Evolutionary conservation across 1,140 invertebrate species (phyloP).

Genomic region (Papilio aristodemus): DNA sequence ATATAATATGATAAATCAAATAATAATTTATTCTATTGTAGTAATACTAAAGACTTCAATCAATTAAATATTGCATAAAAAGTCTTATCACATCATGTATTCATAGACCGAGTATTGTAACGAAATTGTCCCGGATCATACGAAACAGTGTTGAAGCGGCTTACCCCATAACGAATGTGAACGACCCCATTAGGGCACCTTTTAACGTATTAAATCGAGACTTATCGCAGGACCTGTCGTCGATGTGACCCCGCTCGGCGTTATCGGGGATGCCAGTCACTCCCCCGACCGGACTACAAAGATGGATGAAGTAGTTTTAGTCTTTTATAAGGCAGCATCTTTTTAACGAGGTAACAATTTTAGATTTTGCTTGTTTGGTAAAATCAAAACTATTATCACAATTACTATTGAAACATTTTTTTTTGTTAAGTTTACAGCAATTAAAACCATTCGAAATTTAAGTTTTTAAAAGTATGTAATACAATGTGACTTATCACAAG

Average conservation of each 20-base stretch:
- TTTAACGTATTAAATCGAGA: slow-evolving; percentile 78
- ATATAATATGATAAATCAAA: background rate
- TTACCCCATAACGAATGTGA: slow-evolving; percentile 70
- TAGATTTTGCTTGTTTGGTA: background rate
- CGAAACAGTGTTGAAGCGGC: slow-evolving; percentile 42
- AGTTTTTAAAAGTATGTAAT: too few species aligned
- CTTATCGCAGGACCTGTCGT: slow-evolving; percentile 68
- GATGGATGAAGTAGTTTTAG: slow-evolving; percentile 19
- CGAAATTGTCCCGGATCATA: background rate
- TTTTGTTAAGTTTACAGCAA: too few species aligned
- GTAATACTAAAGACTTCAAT: background rate
- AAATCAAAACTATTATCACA: background rate
- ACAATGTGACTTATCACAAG: too few species aligned
- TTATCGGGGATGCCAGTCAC: slow-evolving; percentile 71
- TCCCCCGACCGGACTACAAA: slow-evolving; percentile 42
- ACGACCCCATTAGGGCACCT: slow-evolving; percentile 75
- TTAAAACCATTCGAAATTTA: too few species aligned
- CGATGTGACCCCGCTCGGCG: slow-evolving; percentile 63
- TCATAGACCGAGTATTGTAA: slow-evolving; percentile 19
- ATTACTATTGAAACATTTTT: too few species aligned
- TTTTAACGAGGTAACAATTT: background rate
- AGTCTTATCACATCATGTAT: slow-evolving; percentile 12
- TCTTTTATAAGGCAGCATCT: background rate
- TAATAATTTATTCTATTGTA: background rate
- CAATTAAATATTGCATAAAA: background rate